Evolutionary conservation across 2,888 invertebrate genomes (phyloP).

Genomic region (Agrochola lota): DNA sequence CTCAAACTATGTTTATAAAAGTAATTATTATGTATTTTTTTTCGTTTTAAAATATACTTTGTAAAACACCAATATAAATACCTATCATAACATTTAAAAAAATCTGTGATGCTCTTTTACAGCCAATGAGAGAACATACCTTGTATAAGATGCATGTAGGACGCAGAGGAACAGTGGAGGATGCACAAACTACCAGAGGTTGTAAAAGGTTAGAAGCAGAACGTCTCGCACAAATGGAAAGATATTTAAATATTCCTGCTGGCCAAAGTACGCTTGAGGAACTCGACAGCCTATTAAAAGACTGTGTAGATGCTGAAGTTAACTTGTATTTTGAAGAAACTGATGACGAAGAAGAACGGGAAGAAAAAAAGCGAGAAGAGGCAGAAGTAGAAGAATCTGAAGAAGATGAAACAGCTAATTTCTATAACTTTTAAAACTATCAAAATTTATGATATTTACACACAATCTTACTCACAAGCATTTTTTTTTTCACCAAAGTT

Average conservation of each 20-base stretch:
- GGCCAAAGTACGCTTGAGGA: constrained; percentile 35
- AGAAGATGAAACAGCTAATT: not conserved
- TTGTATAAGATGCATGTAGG: constrained; percentile 50
- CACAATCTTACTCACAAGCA: constrained; percentile 1
- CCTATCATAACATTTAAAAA: not conserved
- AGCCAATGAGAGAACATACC: constrained; percentile 48
- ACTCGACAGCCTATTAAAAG: constrained; percentile 55
- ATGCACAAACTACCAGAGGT: constrained; percentile 29
- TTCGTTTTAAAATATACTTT: not conserved
- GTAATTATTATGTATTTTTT: too few relatives aligned
- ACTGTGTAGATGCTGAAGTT: constrained; percentile 53
- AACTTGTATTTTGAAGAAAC: constrained; percentile 50
- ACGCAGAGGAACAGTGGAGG: constrained; percentile 22
- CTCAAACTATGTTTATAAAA: not conserved
- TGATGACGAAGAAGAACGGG: constrained; percentile 26
- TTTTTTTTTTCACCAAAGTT: constrained; percentile 18
- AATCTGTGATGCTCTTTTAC: constrained; percentile 4
- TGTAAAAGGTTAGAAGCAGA: constrained; percentile 39
- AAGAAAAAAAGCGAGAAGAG: not conserved
- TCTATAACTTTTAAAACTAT: not conserved
- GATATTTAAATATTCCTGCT: constrained; percentile 29
- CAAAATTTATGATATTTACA: not conserved
- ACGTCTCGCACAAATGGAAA: constrained; percentile 36
- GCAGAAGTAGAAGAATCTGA: not conserved
- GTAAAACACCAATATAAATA: not conserved